Percentiles rank a stretch among this genome's conserved stretches.
Conservation (phyloP, 2,113 vertebrate genomes). For the Centropristis striata region DNA sequence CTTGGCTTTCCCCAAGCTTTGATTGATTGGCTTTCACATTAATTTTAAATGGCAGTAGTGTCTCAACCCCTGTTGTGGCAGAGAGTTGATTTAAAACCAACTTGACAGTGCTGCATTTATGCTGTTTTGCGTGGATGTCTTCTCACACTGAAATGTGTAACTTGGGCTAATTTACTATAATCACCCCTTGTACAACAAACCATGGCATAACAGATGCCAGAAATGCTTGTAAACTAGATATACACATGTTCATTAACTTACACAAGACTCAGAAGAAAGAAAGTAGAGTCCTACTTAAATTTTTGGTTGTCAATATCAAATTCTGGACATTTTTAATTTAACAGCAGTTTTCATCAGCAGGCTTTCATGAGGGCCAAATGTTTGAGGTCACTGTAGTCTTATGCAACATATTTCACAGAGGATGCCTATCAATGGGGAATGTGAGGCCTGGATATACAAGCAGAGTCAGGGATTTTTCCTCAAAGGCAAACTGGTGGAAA, state of each 20-base stretch:
- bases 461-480: constrained; percentile 35
- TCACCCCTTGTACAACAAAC: constrained; percentile 4
- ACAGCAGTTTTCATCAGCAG: background rate
- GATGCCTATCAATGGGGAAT: constrained; percentile 47
- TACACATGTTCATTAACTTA: constrained; percentile 14
- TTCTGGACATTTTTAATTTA: background rate
- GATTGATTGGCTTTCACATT: background rate
- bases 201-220: background rate
- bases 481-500: constrained; percentile 37
- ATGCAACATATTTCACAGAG: constrained; percentile 29
- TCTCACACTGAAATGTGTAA: constrained; percentile 11
- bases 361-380: background rate
- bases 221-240: constrained; percentile 10
- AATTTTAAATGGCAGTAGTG: constrained; percentile 5
- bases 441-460: constrained; percentile 39
- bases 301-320: background rate
- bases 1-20: background rate
- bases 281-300: background rate
- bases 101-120: constrained; percentile 16
- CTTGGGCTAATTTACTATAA: constrained; percentile 28
- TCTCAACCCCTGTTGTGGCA: background rate
- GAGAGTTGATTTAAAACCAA: constrained; percentile 5
- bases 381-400: constrained; percentile 30
- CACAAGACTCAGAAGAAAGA: constrained; percentile 20
- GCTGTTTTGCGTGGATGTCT: constrained; percentile 14